phyloP scores from a whole-genome alignment of 2,888 invertebrate species.

The Sympetrum striolatum region DNA sequence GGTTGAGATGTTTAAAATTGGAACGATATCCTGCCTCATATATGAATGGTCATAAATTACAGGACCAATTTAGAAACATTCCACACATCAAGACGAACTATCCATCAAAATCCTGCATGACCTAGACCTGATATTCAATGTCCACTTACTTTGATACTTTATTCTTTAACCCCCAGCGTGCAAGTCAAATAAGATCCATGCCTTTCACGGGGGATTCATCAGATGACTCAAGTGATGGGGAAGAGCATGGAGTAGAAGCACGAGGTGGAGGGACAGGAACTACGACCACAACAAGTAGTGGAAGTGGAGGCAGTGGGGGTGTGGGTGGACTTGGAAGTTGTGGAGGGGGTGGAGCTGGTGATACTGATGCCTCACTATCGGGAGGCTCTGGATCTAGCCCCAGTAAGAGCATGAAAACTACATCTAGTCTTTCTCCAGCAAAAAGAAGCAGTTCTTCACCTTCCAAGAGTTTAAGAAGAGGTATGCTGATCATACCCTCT shows the following conservation, averaged over 20 bases:
- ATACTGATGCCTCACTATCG: constrained; percentile 30
- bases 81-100: no score
- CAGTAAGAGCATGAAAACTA: constrained; percentile 85
- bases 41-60: no score
- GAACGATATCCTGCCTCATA: no score
- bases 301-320: constrained; percentile 60
- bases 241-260: constrained; percentile 65
- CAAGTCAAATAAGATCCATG: constrained; percentile 94
- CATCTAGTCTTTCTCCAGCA: constrained; percentile 84
- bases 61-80: no score
- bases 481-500: constrained; percentile 59
- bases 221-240: constrained; percentile 89
- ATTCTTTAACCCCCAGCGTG: constrained; percentile 67
- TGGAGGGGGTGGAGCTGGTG: constrained; percentile 17
- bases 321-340: constrained; percentile 7
- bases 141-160: not conserved
- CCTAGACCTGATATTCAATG: not conserved
- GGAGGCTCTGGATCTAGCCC: constrained; percentile 71
- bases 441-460: constrained; percentile 84
- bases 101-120: no score
- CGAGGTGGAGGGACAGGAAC: constrained; percentile 56
- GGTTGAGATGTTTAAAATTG: no score
- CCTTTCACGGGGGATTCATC: constrained; percentile 95
- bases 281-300: constrained; percentile 62
- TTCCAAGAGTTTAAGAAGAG: constrained; percentile 78